A percentile compares a stretch with the other conserved stretches of the same genome.
These are phyloP conservation scores for Drosophila austrosaltans DNA, from an alignment of 2,888 invertebrate genomes.

Conservation along the genomic window DNA sequence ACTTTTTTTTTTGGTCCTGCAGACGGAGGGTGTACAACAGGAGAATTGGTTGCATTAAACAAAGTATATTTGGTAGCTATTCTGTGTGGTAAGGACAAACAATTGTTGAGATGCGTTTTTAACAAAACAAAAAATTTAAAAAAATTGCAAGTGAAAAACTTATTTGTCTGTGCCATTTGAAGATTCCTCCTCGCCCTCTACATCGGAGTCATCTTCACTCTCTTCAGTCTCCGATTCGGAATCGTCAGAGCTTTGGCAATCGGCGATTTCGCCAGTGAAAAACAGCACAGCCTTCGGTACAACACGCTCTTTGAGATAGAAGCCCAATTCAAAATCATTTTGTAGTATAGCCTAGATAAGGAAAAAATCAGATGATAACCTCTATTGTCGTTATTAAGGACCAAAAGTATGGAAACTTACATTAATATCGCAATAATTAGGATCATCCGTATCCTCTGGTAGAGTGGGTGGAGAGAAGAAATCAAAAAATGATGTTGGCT, in stretches of 20 bases:
- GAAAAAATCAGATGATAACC: background rate
- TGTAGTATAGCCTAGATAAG: conserved; percentile 73
- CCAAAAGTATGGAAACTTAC: conserved; percentile 45
- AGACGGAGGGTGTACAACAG: conserved; percentile 16
- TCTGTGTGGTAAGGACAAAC: conserved; percentile 28
- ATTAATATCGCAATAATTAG: conserved; percentile 75
- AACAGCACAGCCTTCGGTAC: conserved; percentile 97
- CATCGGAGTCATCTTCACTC: conserved; percentile 65
- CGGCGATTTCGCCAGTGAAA: conserved; percentile 93
- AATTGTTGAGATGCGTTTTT: conserved; percentile 5
- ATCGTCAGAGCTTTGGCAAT: conserved; percentile 73
- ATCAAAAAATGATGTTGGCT: conserved; percentile 90
- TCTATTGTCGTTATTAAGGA: too few species aligned
- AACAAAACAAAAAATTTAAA: background rate
- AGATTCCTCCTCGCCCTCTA: conserved; percentile 61
- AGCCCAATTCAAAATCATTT: conserved; percentile 98
- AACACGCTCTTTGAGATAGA: conserved; percentile 97
- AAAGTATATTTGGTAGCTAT: conserved; percentile 66
- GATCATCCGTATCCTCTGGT: conserved; percentile 74
- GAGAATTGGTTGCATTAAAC: background rate
- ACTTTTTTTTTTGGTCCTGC: too few species aligned
- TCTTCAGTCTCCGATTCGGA: conserved; percentile 68
- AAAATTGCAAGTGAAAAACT: background rate
- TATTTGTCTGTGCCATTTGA: conserved; percentile 54
- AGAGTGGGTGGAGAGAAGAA: conserved; percentile 91